These are phyloP conservation scores for Lycocorax pyrrhopterus DNA, from an alignment of 2,113 vertebrate species.

Conservation along the genomic window DNA sequence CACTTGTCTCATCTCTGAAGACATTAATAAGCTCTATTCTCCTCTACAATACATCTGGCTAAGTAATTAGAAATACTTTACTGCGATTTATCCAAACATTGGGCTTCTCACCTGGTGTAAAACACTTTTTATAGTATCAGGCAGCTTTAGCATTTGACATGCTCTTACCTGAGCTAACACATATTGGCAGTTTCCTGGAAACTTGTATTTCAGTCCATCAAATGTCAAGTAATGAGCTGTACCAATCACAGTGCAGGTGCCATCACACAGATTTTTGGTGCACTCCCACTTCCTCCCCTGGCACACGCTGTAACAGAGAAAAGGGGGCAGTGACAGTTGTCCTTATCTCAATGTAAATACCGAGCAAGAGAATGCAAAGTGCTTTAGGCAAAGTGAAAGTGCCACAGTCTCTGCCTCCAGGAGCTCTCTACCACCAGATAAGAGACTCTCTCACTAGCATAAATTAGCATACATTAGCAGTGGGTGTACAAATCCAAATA, in stretches of 20 bases:
- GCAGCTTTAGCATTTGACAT: not conserved
- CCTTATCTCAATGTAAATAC: not conserved
- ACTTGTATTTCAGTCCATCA: conserved; percentile 88
- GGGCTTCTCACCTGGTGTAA: not conserved
- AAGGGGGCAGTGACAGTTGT: not conserved
- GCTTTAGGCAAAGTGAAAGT: not conserved
- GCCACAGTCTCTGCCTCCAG: not conserved
- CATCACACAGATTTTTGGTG: conserved; percentile 80
- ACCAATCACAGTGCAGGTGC: conserved; percentile 83
- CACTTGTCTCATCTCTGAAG: not conserved
- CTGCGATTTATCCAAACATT: not conserved
- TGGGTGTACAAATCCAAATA: not conserved
- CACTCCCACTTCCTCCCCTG: conserved; percentile 88
- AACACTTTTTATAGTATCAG: not conserved
- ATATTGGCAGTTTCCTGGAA: conserved; percentile 92
- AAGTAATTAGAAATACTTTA: not conserved
- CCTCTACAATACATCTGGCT: not conserved
- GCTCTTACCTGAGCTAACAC: conserved; percentile 88
- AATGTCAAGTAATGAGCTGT: conserved; percentile 90
- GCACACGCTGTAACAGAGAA: conserved; percentile 76
- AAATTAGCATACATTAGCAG: not conserved
- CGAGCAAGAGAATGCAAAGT: not conserved
- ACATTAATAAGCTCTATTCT: not conserved
- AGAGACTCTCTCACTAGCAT: not conserved
- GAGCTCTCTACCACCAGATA: not conserved